Evolutionary conservation across 2,888 invertebrate species (phyloP).

Genomic region (Frankliniella intonsa): DNA sequence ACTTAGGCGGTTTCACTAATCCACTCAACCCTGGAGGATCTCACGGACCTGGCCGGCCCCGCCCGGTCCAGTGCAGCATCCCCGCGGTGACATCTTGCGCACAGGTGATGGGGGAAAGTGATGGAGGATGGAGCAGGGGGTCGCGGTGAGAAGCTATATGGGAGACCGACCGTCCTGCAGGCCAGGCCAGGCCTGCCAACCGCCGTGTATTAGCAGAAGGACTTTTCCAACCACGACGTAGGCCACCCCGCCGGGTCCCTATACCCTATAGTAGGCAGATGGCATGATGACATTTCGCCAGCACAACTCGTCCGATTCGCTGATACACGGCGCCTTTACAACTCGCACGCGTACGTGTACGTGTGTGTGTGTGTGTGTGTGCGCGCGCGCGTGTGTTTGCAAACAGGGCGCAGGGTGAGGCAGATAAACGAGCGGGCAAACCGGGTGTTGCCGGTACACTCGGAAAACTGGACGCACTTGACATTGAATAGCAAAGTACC

Average conservation of each 20-base stretch:
- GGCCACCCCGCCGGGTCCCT: no score
- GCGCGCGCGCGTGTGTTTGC: not conserved
- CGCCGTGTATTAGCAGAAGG: not conserved
- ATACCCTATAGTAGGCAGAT: no score
- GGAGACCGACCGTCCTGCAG: not conserved
- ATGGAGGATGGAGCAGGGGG: not conserved
- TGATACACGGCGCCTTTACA: no score
- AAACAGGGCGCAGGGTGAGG: not conserved
- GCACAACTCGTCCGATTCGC: no score
- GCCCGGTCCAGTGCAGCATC: not conserved
- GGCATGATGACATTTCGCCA: no score
- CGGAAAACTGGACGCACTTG: not conserved
- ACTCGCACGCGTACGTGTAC: not conserved
- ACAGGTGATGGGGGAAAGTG: not conserved
- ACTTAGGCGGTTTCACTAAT: constrained; percentile 25
- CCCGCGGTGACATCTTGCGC: constrained; percentile 13
- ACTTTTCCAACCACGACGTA: no score
- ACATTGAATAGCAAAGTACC: no score
- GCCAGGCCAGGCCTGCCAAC: not conserved
- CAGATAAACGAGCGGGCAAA: not conserved
- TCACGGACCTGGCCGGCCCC: not conserved
- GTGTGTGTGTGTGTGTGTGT: not conserved
- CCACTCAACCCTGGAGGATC: constrained; percentile 19
- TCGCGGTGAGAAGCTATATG: no score
- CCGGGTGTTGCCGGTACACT: not conserved